These are phyloP conservation scores for Caenorhabditis elegans DNA, from an alignment of 1,140 invertebrate genomes.

Conservation along the genomic window WBcel235 BX284605.5:681001-681500, in stretches of 20 bases:
- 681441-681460: background rate
- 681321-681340: background rate
- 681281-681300: background rate
- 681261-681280: background rate
- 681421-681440: background rate
- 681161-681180: background rate
- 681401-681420: background rate
- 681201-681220: background rate
- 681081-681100: background rate
- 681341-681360: background rate
- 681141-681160: background rate
- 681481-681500: background rate
- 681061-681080: background rate
- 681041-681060: background rate
- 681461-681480: background rate
- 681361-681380: background rate
- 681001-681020: background rate
- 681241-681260: background rate
- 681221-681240: background rate
- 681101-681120: background rate
- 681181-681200: background rate
- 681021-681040: background rate
- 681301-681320: background rate
- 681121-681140: background rate
- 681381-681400: background rate